These are phyloP conservation scores for Peribatodes rhomboidaria DNA, from an alignment of 2,888 invertebrate genomes.

Conservation along the genomic window DNA sequence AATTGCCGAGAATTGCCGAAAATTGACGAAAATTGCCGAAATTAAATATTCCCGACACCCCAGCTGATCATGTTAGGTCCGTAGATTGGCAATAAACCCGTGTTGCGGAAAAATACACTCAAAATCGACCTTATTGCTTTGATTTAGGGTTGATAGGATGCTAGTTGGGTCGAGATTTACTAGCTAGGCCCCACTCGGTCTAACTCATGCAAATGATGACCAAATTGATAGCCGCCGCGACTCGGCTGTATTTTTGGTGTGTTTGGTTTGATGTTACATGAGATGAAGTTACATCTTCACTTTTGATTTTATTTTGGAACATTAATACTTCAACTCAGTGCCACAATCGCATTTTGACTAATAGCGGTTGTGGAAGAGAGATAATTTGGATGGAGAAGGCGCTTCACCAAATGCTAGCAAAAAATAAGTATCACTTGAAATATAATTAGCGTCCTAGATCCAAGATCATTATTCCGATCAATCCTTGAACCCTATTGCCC, in stretches of 20 bases:
- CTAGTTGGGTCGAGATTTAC: conserved; percentile 27
- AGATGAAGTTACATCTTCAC: too few relatives aligned
- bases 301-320: background rate
- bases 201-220: conserved; percentile 67
- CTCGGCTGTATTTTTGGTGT: conserved; percentile 26
- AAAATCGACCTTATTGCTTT: conserved; percentile 26
- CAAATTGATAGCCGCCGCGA: conserved; percentile 65
- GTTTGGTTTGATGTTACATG: conserved; percentile 7
- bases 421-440: too few relatives aligned
- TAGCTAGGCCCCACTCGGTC: conserved; percentile 47
- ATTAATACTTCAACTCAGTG: too few relatives aligned
- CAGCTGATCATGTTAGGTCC: conserved; percentile 82
- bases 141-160: conserved; percentile 8
- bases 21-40: conserved; percentile 77
- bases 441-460: too few relatives aligned
- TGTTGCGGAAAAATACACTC: conserved; percentile 38
- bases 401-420: too few relatives aligned
- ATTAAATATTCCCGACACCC: conserved; percentile 77
- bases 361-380: too few relatives aligned
- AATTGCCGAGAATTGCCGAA: conserved; percentile 76
- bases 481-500: too few relatives aligned
- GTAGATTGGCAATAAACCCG: conserved; percentile 81
- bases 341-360: background rate
- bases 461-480: too few relatives aligned
- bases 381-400: too few relatives aligned